Evolutionary conservation across 2,888 invertebrate species (phyloP).

Genomic region (Carpatolechia fugitivella): DNA sequence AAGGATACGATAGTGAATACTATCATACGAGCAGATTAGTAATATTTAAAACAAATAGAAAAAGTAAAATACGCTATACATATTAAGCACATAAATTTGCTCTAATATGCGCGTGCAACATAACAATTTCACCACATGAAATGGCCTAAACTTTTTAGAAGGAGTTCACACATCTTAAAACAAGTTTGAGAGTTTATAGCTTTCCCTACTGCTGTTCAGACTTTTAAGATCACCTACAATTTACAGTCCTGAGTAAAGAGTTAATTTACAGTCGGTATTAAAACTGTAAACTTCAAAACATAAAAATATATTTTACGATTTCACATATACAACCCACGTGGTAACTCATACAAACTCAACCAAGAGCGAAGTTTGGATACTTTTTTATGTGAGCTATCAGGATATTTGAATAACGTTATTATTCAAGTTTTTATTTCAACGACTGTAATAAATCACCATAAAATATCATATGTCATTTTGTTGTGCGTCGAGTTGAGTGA

Average conservation of each 20-base stretch:
- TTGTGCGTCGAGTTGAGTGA: slow-evolving; percentile 30
- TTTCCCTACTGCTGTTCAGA: neutral
- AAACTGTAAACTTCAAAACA: neutral
- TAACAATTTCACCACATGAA: no score
- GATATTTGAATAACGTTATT: neutral
- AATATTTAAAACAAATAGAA: no score
- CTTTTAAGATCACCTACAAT: neutral
- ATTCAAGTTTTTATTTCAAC: slow-evolving; percentile 5
- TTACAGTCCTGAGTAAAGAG: neutral
- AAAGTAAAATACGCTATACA: no score
- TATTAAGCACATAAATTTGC: no score
- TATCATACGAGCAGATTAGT: no score
- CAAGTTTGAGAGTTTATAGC: neutral
- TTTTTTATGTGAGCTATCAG: neutral
- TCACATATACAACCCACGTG: neutral
- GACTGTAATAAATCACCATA: slow-evolving; percentile 42
- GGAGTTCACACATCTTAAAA: neutral
- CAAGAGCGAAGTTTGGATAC: neutral
- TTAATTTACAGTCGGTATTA: neutral
- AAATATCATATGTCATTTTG: slow-evolving; percentile 41
- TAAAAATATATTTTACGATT: neutral
- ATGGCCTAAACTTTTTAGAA: neutral
- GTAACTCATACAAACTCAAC: neutral
- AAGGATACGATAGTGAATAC: no score
- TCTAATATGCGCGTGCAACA: no score